Evolutionary conservation across 1,140 invertebrate genomes (phyloP).

Genomic region (Drosophila orosa): DNA sequence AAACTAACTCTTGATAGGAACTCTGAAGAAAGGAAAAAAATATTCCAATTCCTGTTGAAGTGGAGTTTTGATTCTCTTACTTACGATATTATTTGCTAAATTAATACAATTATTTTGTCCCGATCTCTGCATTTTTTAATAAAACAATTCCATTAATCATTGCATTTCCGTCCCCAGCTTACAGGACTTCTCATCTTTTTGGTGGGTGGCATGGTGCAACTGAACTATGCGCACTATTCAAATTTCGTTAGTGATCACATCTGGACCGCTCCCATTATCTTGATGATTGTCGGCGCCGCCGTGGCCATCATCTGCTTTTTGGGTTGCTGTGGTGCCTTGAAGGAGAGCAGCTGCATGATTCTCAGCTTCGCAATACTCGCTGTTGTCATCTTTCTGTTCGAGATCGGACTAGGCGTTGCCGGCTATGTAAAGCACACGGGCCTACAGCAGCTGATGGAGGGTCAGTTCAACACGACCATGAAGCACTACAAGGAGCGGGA

Average conservation of each 20-base stretch:
- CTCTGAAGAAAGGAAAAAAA: not conserved
- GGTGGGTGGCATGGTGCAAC: slow-evolving; percentile 89
- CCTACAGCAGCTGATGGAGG: slow-evolving; percentile 87
- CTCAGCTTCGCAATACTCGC: slow-evolving; percentile 94
- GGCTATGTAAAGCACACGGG: slow-evolving; percentile 92
- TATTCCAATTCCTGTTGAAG: no score
- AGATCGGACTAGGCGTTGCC: slow-evolving; percentile 93
- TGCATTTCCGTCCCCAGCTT: slow-evolving; percentile 86
- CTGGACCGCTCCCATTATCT: slow-evolving; percentile 90
- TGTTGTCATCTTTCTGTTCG: slow-evolving; percentile 92
- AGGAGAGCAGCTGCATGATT: slow-evolving; percentile 95
- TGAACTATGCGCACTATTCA: slow-evolving; percentile 88
- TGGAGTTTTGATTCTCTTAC: no score
- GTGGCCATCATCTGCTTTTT: slow-evolving; percentile 94
- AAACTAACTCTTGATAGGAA: not conserved
- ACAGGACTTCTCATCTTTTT: slow-evolving; percentile 90
- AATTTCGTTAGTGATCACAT: slow-evolving; percentile 88
- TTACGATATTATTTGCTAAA: no score
- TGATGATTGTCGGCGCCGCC: slow-evolving; percentile 93
- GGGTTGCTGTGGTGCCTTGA: slow-evolving; percentile 94
- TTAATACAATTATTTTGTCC: no score
- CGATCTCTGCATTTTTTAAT: not conserved
- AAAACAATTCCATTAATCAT: not conserved
- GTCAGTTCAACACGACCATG: slow-evolving; percentile 89
- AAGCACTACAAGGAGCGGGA: slow-evolving; percentile 87